These are phyloP conservation scores for Andinoacara biseriatus DNA, from an alignment of 2,113 vertebrate genomes.

Conservation along the genomic window DNA sequence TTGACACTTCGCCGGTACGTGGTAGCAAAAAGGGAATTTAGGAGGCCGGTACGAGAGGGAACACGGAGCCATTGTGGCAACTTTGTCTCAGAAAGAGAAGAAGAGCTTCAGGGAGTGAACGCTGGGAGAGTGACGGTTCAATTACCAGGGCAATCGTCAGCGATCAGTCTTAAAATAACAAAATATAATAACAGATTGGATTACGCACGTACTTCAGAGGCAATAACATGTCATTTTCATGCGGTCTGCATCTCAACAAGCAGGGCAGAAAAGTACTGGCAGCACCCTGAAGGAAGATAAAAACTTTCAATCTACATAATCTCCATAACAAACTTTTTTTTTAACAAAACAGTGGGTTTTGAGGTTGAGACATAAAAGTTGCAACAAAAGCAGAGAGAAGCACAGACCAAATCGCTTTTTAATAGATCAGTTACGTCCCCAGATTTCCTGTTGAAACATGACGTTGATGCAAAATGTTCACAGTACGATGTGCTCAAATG, in stretches of 20 bases:
- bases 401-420: conserved; percentile 40
- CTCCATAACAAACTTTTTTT: conserved; percentile 24
- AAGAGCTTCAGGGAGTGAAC: neutral
- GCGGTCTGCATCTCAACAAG: neutral
- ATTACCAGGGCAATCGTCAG: neutral
- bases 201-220: neutral
- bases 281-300: neutral
- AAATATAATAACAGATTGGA: neutral
- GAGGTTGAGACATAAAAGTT: conserved; percentile 37
- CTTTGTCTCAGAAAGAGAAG: neutral
- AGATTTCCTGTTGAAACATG: conserved; percentile 42
- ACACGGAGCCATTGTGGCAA: neutral
- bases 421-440: conserved; percentile 56
- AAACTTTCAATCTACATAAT: neutral
- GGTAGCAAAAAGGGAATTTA: neutral
- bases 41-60: neutral
- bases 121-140: neutral
- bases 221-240: neutral
- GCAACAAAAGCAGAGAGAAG: conserved; percentile 26
- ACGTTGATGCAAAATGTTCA: conserved; percentile 43
- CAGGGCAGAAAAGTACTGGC: neutral
- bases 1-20: conserved; percentile 14
- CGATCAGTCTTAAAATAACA: neutral
- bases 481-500: conserved; percentile 31
- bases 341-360: conserved; percentile 20